A percentile compares a stretch with the other conserved stretches of the same genome.
Conservation (phyloP, 2,797 vertebrate genomes). For the Coreius guichenoti region DNA sequence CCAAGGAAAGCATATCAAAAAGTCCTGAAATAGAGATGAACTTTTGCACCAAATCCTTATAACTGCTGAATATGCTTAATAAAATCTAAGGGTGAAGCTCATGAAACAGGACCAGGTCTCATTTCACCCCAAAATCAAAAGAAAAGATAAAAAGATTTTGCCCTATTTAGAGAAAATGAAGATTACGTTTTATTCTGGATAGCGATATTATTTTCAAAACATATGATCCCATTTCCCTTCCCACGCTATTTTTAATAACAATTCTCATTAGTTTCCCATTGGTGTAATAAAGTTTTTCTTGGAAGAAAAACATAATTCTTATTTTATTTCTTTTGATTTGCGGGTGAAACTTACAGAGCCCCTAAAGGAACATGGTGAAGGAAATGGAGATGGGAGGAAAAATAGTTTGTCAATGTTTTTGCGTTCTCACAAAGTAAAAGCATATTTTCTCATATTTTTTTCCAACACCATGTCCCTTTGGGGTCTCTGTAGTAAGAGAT, state of each 20-base stretch:
- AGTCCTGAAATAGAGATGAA: slow-evolving; percentile 40
- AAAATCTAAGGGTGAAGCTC: slow-evolving; percentile 25
- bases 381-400: not conserved
- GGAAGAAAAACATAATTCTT: not conserved
- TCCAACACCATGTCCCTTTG: not conserved
- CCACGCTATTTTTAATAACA: no score
- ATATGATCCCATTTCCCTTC: not conserved
- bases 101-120: not conserved
- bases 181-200: not conserved
- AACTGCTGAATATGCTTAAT: slow-evolving; percentile 39
- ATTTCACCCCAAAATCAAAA: slow-evolving; percentile 10
- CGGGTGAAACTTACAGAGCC: not conserved
- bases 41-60: slow-evolving; percentile 46
- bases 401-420: not conserved
- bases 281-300: not conserved
- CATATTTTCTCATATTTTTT: not conserved
- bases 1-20: slow-evolving; percentile 45
- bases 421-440: not conserved
- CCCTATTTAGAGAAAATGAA: not conserved
- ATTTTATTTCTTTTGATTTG: slow-evolving; percentile 10
- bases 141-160: not conserved
- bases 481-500: not conserved
- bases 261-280: not conserved
- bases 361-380: not conserved
- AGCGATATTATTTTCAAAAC: not conserved